Evolutionary conservation across 2,888 invertebrate genomes (phyloP), one percentile per base, ranked within the genome.

Genomic region (Nycteola revayana): DNA sequence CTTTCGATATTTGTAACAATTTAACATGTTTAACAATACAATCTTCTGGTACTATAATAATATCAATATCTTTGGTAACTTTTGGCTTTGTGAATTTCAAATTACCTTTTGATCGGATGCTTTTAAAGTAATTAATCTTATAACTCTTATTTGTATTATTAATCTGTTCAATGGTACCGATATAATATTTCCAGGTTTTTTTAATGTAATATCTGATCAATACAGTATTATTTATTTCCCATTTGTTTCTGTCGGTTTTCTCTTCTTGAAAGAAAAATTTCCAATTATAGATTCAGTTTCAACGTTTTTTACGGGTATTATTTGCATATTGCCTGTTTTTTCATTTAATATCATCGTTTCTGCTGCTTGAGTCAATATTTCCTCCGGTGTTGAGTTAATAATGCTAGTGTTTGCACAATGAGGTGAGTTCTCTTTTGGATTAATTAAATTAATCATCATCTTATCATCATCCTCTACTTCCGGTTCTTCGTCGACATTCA

Each of bases 111-210:
- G 36, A 36, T 30, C 24, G 42, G 30, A 42, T 31, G 23, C 25
- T 42, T 42, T 37, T 42, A 37, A 42, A 37, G 38, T 35, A 42
- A 42, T 42, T 35, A 21, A 32, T 40, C 35, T 40, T 40, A 32
- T 35, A 35, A 39, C 25, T 29, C 31, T 39, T 33, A 39, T 36
- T 32, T 28, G 34, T 36, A 32, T 39, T 36, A 36, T 43, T 22
- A 39, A 39, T 39, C 21, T 43, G 42, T 43, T 38, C 38, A 43
- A 36, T 39, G 36, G 25, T 31, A 39, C 33, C 30, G 33, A 39
- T 36, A 36, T 43, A 43, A 39, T 44, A 44, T 26, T 36, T 44
- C 34, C 43, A 36, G 39, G 24, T 32, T 33, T 44, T 43, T 40
- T 40, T 35, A 32, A 36, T 6, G 35, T 35, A 36, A 29, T 39